These are phyloP conservation scores for Typhlomys cinereus DNA, from an alignment of 2,113 vertebrate species.

Conservation along the genomic window DNA sequence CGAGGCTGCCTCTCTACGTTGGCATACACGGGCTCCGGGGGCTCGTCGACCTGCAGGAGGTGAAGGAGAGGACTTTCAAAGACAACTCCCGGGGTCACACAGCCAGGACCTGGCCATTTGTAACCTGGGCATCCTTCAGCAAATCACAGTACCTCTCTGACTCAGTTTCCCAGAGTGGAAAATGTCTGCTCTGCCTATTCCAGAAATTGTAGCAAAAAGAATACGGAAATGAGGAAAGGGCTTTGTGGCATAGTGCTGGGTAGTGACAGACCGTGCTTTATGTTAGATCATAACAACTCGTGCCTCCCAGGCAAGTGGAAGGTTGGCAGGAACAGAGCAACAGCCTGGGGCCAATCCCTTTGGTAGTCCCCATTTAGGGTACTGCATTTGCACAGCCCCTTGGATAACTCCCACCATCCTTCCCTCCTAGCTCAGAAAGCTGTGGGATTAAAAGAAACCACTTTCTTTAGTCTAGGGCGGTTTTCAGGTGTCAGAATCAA, in stretches of 20 bases:
- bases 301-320: background rate
- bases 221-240: background rate
- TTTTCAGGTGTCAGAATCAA: background rate
- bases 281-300: background rate
- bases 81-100: background rate
- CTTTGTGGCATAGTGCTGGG: background rate
- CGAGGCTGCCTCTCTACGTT: slow-evolving; percentile 88
- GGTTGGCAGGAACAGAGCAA: background rate
- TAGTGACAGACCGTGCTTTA: too few species aligned
- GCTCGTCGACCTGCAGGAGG: slow-evolving; percentile 26
- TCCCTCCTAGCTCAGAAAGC: background rate
- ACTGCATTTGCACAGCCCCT: background rate
- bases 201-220: background rate
- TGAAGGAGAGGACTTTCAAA: background rate
- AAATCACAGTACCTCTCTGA: background rate
- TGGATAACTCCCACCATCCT: background rate
- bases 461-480: background rate
- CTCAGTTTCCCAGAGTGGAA: background rate
- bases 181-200: background rate
- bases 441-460: background rate
- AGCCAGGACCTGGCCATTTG: background rate
- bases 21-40: slow-evolving; percentile 87
- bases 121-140: background rate
- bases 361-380: background rate
- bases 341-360: background rate